phyloP scores from a whole-genome alignment of 2,888 invertebrate species.

The Diploptera punctata region DNA sequence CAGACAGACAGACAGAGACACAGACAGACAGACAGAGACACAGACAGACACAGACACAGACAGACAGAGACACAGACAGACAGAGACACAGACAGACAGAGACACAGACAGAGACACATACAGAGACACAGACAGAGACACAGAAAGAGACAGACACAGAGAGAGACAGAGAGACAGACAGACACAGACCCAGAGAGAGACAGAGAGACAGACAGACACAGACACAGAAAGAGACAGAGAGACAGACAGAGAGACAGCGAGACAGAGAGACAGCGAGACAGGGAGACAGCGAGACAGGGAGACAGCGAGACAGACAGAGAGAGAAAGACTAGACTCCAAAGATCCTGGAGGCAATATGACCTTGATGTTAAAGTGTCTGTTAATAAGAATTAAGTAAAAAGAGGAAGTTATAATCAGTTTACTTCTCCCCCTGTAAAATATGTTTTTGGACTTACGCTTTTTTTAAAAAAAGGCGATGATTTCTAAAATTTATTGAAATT shows the following conservation, averaged over 20 bases:
- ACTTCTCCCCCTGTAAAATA: too few species aligned
- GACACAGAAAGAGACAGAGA: slow-evolving; percentile 17
- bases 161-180: neutral
- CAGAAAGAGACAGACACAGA: neutral
- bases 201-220: neutral
- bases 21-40: neutral
- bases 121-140: neutral
- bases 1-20: neutral
- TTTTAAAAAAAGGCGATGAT: too few species aligned
- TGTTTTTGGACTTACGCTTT: too few species aligned
- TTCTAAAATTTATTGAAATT: too few species aligned
- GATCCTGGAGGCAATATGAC: too few species aligned
- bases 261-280: too few species aligned
- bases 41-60: neutral
- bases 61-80: neutral
- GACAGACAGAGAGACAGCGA: neutral
- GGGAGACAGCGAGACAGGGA: too few species aligned
- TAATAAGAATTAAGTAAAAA: too few species aligned
- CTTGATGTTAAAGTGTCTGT: too few species aligned
- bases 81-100: neutral
- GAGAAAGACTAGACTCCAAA: too few species aligned
- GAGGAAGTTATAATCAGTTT: too few species aligned
- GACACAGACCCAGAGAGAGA: neutral
- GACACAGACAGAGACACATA: neutral
- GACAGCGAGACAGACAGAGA: too few species aligned